Evolutionary conservation across 2,797 vertebrate species (phyloP), one percentile per base, ranked within the genome.

Genomic region (Crenuchus spilurus): DNA sequence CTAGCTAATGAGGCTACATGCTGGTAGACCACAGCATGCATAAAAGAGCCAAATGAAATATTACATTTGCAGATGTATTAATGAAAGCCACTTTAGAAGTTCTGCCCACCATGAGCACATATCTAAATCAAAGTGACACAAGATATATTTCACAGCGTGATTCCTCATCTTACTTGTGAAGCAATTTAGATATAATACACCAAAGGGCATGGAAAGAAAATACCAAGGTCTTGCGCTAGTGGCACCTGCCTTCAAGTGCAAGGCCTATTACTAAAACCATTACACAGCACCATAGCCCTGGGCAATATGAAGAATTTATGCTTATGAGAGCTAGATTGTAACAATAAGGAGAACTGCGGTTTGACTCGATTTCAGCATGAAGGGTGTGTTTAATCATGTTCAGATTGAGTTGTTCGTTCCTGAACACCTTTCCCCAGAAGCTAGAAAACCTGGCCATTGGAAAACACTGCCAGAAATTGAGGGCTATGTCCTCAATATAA

Each of bases 311-410:
- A 41, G 51, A 60, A 66, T 71, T 63, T 71, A 70, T 68, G 67
- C 64, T 76, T 76, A 80, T 75, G 62, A 80, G 76, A 81, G 75
- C 66, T 74, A 49, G 61, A 75, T 68, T 76, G 62, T 63, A 57
- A 80, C 61, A 61, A 70, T 70, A 66, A 77, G 62, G 72, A 33
- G 39, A 81, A 79, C 48, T 81, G 68, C 20, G 14, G 48, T 72
- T 77, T 28, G 57, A 58, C 74, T 72, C 63, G n/a, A 70, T 74
- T 79, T 60, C 1, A 16, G 46, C 63, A 62, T 10, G 42, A 26
- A 63, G 6, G 14, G 41, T 64, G 63, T 58, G 44, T 67, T 79
- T 65, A 76, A 71, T 67, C 42, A 69, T 71, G 63, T 69, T 68
- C 62, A 35, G 74, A 74, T 48, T 54, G 68, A 64, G 55, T 66